Evolutionary conservation across 2,888 invertebrate species (phyloP), one percentile per base, ranked within the genome.

Genomic region (Drosophila mulleri): DNA sequence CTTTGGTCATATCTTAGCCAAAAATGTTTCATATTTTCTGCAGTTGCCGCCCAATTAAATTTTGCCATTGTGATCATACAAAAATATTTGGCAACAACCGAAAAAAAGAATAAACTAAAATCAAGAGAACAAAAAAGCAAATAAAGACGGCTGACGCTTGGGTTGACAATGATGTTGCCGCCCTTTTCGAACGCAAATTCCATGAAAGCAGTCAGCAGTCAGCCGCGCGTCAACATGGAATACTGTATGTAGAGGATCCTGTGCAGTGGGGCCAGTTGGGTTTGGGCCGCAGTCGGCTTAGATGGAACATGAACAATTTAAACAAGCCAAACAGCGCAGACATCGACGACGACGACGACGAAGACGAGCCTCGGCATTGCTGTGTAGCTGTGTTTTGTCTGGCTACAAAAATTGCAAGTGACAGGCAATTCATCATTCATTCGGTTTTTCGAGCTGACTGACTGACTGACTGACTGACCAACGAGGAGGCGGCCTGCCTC

Each of bases 381-480:
- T 53, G 53, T 35, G 76, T 62, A 67, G 75, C 74, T 74, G 78
- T 85, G 77, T 85, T 85, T 81, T 79, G 90, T 88, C 88, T 81
- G 86, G 86, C 87, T 56, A 78, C 88, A 87, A 86, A 87, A 90
- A 87, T 88, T 90, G 86, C 83, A 88, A 90, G 87, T 87, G 87
- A 87, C 90, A 87, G 89, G 87, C 90, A 90, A 87, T 90, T 90
- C 87, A 87, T 87, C 87, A 87, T 90, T 90, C 89, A 86, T 89
- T 89, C 74, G 80, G 82, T 73, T 86, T 84, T 84, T 77, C 75
- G 78, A 78, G 72, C 72, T 78, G 78, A 80, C 88, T 80, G 77
- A 73, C 75, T 73, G 70, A 61, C 48, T 61, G 74, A 50, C 44
- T 58, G 65, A 29, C 64, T 77, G 86, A 62, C 73, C 73, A 64